Conservation (phyloP, 2,797 vertebrate genomes). For the Harpagifer antarcticus region DNA sequence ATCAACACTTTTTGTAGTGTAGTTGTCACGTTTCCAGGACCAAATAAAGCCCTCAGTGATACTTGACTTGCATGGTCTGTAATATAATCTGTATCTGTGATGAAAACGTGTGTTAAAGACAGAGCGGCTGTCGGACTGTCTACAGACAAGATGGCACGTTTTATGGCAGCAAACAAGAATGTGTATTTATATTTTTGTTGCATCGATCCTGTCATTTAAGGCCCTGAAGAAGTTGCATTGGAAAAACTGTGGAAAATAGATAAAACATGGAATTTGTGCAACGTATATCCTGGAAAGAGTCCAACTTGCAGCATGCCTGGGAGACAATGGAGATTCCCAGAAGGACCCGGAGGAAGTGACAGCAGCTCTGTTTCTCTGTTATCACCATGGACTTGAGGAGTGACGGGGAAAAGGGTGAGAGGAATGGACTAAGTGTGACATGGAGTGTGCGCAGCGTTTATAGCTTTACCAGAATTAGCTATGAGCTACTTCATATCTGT, state of each 20-base stretch:
- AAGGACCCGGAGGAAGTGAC: neutral
- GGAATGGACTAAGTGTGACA: no score
- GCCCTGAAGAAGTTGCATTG: neutral
- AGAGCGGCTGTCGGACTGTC: constrained; percentile 15
- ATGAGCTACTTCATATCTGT: no score
- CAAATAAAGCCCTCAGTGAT: neutral
- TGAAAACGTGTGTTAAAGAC: neutral
- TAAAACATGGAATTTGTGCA: no score
- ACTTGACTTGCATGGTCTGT: neutral
- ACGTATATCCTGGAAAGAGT: neutral
- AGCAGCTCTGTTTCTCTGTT: neutral
- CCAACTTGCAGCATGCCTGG: neutral
- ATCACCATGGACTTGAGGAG: no score
- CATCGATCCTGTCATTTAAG: neutral
- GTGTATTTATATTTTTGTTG: neutral
- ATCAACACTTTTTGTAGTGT: neutral
- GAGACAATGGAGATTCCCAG: neutral
- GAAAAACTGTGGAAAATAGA: neutral
- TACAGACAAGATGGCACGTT: neutral
- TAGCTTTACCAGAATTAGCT: no score
- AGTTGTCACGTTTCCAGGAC: neutral
- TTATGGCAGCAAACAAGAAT: constrained; percentile 1
- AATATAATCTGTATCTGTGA: neutral
- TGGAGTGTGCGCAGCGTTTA: no score
- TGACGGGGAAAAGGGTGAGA: no score